Base-by-base conservation (phyloP, 2,888 invertebrate species). In the Andricus quercusramuli region DNA sequence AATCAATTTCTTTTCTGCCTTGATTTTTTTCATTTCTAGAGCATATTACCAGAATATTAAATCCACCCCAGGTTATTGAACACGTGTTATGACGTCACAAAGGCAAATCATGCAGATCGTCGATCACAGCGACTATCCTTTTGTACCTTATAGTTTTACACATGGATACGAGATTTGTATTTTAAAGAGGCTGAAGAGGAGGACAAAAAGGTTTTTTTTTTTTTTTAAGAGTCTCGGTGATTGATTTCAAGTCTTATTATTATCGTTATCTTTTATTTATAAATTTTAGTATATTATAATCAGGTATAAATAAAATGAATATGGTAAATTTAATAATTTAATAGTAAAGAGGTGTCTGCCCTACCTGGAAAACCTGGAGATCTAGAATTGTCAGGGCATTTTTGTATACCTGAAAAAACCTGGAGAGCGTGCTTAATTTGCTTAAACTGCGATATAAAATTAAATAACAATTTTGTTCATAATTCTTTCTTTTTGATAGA, bases 11-110 rank as follows among this genome's bases (percentile, higher is more conserved):
- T 47, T 13, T 17, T 47, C 25, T 47, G 47, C 25, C 68, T 25
- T 29, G 17, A 22, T 68, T 68, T 68, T 51, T 56, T 51, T 74
- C 29, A 74, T 74, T 74, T 74, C 56, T 74, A 51, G 51, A 74
- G 51, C 32, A 32, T 74, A 56, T 74, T 74, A 74, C 70, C 32
- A 51, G 70, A 56, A 74, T 56, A 56, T 74, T 56, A 74, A 74
- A 56, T 56, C 74, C n/a, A 74, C 22, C 74, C 70, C n/a, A 56
- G 74, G 74, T 74, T 74, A 74, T 74, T 74, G 74, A 74, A 74
- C 90, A 91, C 90, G 89, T 89, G 88, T 85, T 85, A 88, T 91
- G 90, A 92, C 91, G 92, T 92, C 91, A 92, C 88, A 90, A 89
- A 91, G 90, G 91, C 89, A 90, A 89, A 91, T 90, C 90, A 89